Evolutionary conservation across 1,140 invertebrate genomes (phyloP), one percentile per base, ranked within the genome.

Genomic region (Drosophila asahinai): DNA sequence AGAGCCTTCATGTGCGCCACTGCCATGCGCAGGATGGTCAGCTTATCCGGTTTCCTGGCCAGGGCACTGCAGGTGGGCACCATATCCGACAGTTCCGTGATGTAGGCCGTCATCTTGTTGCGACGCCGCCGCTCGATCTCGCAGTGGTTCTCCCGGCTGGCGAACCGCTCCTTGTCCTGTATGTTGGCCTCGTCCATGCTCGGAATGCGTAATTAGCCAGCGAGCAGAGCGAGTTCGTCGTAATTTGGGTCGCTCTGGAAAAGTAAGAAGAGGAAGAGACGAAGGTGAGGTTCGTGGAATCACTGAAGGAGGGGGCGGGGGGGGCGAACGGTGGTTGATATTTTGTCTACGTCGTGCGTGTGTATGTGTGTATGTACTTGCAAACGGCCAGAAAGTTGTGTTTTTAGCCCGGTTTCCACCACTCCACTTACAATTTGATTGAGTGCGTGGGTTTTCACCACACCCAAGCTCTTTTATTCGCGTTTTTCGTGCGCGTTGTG

Each of bases 41-140:
- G 95, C 94, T 99, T 99, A 95, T 99, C 99, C 11, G 99, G 99
- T 94, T 99, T 99, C 60, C 99, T 95, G 3, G 99, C 99, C 40
- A 99, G 94, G 2, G 98, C 98, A 83, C 97, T 98, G 94, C 98
- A 99, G 77, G 99, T 99, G 83, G 99, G 99, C 80, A 99, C 99
- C 99, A 99, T 99, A 94, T 99, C 99, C 68, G 98, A 99, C 73
- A 99, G 95, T 94, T 99, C 99, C 79, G 99, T 99, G 92, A 99
- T 99, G 94, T 99, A 99, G 68, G 98, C 97, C 67, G 99, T 99
- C 99, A 99, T 99, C 96, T 99, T 99, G 95, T 99, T 99, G 67
- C 99, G 95, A 79, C 99, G 95, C 70, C 99, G 95, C 79, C 99
- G 95, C 94, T 99, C 99, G 93, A 99, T 99, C 94, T 99, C 99